phyloP scores from a whole-genome alignment of 2,888 invertebrate genomes.

The Antheraea assamensis region DNA sequence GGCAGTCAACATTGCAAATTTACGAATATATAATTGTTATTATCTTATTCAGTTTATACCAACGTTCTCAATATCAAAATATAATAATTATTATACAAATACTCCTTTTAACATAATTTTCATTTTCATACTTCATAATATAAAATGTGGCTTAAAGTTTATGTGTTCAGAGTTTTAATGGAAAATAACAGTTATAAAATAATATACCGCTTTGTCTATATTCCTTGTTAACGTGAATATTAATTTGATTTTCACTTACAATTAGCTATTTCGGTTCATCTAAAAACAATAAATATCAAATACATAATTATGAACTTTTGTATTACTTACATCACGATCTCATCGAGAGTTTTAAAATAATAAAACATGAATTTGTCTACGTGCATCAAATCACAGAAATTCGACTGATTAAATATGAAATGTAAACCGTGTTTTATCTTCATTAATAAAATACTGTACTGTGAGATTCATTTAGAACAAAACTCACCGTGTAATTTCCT shows the following conservation, averaged over 20 bases:
- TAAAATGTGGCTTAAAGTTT: conserved; percentile 37
- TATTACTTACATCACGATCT: conserved; percentile 1
- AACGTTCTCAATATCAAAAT: too few relatives aligned
- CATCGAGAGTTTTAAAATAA: background rate
- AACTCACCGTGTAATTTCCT: conserved; percentile 95
- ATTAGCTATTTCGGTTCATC: conserved; percentile 53
- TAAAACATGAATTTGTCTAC: too few relatives aligned
- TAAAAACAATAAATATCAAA: conserved; percentile 43
- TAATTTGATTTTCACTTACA: conserved; percentile 62
- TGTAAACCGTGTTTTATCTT: background rate
- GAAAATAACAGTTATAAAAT: conserved; percentile 49
- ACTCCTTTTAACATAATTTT: background rate
- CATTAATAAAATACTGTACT: background rate
- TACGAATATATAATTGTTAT: background rate
- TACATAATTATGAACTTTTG: background rate
- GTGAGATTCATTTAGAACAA: conserved; percentile 5
- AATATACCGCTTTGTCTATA: conserved; percentile 41
- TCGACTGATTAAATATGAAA: too few relatives aligned
- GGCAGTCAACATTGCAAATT: background rate
- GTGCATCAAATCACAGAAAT: too few relatives aligned
- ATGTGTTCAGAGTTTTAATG: conserved; percentile 45
- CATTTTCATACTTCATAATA: conserved; percentile 5
- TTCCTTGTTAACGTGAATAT: conserved; percentile 56
- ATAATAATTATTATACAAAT: too few relatives aligned
- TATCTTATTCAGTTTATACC: background rate